Evolutionary conservation across 2,113 vertebrate genomes (phyloP).

Genomic region (Nesoenas mayeri): DNA sequence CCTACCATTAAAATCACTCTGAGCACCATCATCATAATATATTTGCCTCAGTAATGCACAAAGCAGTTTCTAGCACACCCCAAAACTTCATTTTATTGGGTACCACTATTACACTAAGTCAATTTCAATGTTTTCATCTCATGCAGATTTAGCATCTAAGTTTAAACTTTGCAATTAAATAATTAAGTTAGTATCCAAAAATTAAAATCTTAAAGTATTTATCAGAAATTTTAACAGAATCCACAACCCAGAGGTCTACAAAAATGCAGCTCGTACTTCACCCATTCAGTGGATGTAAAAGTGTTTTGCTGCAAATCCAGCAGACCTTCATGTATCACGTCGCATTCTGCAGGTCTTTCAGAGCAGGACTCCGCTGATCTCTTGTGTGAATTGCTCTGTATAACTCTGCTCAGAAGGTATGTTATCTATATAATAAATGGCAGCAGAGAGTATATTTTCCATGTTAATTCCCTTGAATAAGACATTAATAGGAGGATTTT

Average conservation of each 20-base stretch:
- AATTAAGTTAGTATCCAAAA: background rate
- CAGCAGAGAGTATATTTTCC: background rate
- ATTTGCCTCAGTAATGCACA: background rate
- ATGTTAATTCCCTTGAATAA: background rate
- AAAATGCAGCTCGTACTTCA: constrained; percentile 65
- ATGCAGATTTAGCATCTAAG: background rate
- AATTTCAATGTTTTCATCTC: background rate
- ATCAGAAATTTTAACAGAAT: background rate
- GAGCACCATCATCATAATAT: background rate
- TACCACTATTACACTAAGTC: background rate
- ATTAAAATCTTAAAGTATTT: background rate
- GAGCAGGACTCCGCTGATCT: background rate
- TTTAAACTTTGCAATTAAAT: background rate
- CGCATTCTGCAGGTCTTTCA: background rate
- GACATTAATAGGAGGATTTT: background rate
- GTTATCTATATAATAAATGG: constrained; percentile 65
- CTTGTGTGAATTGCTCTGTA: constrained; percentile 75
- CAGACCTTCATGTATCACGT: constrained; percentile 70
- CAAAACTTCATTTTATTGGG: background rate
- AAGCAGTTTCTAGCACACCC: background rate
- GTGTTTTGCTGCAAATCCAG: constrained; percentile 73
- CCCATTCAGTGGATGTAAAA: constrained; percentile 74
- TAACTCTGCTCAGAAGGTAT: constrained; percentile 78
- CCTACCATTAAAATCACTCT: background rate
- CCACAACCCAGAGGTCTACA: background rate